Conservation (phyloP, 1,140 invertebrate species). For the Ostrea edulis region DNA sequence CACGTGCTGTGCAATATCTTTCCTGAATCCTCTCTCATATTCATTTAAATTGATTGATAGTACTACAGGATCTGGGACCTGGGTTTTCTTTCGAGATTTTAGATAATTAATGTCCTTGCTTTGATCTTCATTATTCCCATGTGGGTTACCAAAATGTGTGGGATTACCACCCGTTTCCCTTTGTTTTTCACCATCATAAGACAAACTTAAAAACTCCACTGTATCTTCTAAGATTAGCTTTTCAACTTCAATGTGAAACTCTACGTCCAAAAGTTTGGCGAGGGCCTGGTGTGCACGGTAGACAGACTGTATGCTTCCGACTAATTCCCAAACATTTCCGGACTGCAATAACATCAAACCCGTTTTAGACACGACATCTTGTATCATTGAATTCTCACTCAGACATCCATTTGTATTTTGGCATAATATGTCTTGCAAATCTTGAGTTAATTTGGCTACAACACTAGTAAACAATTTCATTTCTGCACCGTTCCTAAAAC, state of each 20-base stretch:
- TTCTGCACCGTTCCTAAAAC: neutral
- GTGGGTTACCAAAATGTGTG: neutral
- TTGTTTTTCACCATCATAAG: neutral
- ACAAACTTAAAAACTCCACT: neutral
- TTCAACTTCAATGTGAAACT: neutral
- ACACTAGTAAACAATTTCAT: conserved; percentile 25
- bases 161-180: neutral
- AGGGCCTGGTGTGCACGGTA: neutral
- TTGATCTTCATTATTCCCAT: neutral
- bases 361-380: conserved; percentile 4
- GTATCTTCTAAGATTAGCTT: neutral
- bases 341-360: neutral
- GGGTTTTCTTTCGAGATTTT: neutral
- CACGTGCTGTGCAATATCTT: neutral
- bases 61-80: conserved; percentile 14
- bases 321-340: neutral
- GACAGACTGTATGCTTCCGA: neutral
- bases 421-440: conserved; percentile 1
- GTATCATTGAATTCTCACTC: conserved; percentile 1
- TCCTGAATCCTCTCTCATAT: neutral
- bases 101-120: neutral
- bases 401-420: conserved; percentile 2
- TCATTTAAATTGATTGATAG: neutral
- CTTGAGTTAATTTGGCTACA: conserved; percentile 12
- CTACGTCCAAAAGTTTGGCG: neutral